Evolutionary conservation across 1,140 invertebrate genomes (phyloP), one percentile per base, ranked within the genome.

Genomic region (Drosophila tristis): DNA sequence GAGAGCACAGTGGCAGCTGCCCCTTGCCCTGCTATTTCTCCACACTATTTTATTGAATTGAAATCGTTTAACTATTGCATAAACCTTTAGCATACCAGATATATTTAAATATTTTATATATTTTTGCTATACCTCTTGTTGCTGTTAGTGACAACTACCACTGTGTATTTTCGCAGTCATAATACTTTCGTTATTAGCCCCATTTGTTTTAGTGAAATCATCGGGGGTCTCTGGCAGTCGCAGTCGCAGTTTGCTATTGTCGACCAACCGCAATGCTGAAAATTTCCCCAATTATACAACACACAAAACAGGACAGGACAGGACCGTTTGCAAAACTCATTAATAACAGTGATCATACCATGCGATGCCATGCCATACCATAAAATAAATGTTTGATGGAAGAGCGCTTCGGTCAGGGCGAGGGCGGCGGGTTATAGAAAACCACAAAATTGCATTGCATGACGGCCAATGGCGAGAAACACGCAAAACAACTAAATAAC

Each of bases 381-480:
- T 29, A 29, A 29, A 29, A 13, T 39, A 13, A 39, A 39, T 39
- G 35, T 39, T 39, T 11, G 35, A 39, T 7, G 44, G 13, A 15
- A 29, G 11, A 35, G 26, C 11, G 39, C 20, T 20, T 20, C 20
- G 13, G 15, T 11, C 8, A 23, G 20, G 35, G 25, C 7, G 35
- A 23, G 2, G 31, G 9, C 45, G 48, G 20, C 5, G 16, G 42
- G 50, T 45, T 44, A 15, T 68, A 8, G 67, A 47, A 80, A 90
- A 89, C 84, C 84, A 74, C 84, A 89, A 89, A 89, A 89, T 89
- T 90, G 80, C 84, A 89, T 90, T 89, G 84, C 80, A 89, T 90
- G 85, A 84, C 85, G 63, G 60, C 64, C 74, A 77, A 77, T 70
- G 75, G 79, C 64, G 71, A 51, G 35, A 59, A 75, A 75, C 72